Base-by-base conservation (phyloP, 2,888 invertebrate species). In the Unio delphinus region DNA sequence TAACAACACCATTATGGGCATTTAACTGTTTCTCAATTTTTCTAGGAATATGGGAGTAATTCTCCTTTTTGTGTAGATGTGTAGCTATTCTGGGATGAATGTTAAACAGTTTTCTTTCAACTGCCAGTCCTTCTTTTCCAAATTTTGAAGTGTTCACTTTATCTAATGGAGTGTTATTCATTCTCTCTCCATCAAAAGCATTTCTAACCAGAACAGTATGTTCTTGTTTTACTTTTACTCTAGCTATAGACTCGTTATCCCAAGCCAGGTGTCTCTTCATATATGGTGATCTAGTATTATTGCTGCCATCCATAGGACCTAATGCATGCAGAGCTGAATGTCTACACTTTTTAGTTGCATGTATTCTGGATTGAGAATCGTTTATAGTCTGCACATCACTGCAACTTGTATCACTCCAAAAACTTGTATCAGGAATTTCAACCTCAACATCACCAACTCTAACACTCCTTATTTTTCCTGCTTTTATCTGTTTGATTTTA, bases 1-100 rank as follows among this genome's bases (percentile, higher is more conserved):
- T 88, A 11, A 88, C 79, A 15, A 76, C 80, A 56, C 85, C 82
- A 61, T 67, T 70, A 78, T 89, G 88, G n/a, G 78, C 85, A 4
- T 26, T 63, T 58, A 20, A 18, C 54, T 23, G 55, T 45, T 30
- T 45, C 34, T 58, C 54, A 60, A 61, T 54, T 20, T 26, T 26
- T 26, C 30, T 65, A 11, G 45, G 45, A 45, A 45, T 45, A 11
- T 45, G 45, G 45, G 45, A 3, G 45, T 45, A 45, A 45, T 45
- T 45, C 45, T 45, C 45, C 45, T 45, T 45, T 45, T 45, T 63
- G 34, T 76, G 71, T 15, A 83, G 68, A 64, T 70, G 65, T 57
- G 81, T 81, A n/a, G 69, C 61, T 23, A 87, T 77, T 76, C 84
- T 85, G n/a, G 81, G 78, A 72, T 88, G 87, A 45, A 86, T 68